Evolutionary conservation across 2,797 vertebrate genomes (phyloP).

Genomic region (Sebastes minor): DNA sequence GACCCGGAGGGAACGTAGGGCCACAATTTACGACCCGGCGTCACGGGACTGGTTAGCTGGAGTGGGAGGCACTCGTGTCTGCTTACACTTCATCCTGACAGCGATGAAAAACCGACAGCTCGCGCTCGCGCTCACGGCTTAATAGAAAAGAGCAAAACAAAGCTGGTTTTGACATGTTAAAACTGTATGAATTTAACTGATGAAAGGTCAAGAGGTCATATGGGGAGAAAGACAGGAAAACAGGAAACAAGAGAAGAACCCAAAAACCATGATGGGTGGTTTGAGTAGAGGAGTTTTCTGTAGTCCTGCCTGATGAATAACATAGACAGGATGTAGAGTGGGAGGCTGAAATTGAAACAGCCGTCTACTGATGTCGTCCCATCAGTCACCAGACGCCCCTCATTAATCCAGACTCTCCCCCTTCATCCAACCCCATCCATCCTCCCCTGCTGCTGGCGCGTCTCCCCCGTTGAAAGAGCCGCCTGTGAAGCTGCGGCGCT

Average conservation of each 20-base stretch:
- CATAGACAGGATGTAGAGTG: constrained; percentile 62
- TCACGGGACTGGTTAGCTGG: constrained; percentile 60
- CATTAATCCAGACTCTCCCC: constrained; percentile 71
- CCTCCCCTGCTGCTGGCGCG: constrained; percentile 56
- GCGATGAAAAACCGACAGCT: constrained; percentile 32
- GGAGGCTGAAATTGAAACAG: constrained; percentile 78
- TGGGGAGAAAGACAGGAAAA: background rate
- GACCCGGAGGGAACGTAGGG: constrained; percentile 29
- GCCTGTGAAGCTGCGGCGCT: constrained; percentile 45
- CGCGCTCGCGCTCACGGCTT: background rate
- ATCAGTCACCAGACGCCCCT: constrained; percentile 75
- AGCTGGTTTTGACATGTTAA: background rate
- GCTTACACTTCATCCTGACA: constrained; percentile 40
- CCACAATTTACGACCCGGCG: constrained; percentile 50
- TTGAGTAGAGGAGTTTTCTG: constrained; percentile 17
- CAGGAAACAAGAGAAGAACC: background rate
- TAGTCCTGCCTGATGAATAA: constrained; percentile 59
- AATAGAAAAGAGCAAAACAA: constrained; percentile 13
- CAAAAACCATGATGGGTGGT: background rate
- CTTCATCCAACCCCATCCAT: constrained; percentile 49
- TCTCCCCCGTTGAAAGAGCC: constrained; percentile 58
- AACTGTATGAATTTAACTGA: background rate
- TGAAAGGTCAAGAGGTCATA: constrained; percentile 2
- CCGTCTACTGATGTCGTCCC: constrained; percentile 68
- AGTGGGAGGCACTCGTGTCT: constrained; percentile 49